Evolutionary conservation across 2,888 invertebrate species (phyloP).

Genomic region (Nemurella pictetii): DNA sequence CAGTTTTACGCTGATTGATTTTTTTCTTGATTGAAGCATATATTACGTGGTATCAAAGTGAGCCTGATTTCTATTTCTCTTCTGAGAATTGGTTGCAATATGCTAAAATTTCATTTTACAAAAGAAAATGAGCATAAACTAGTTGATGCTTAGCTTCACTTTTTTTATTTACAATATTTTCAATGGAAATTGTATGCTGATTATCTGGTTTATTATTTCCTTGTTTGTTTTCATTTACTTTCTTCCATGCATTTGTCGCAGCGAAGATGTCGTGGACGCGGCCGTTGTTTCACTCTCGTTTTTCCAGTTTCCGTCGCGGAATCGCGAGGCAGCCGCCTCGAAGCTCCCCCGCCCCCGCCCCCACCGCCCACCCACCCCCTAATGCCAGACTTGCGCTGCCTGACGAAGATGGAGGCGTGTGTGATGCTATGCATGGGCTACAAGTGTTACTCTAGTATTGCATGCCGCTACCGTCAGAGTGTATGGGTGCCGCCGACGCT

Average conservation of each 20-base stretch:
- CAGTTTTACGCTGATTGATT: neutral
- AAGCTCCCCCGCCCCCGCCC: neutral
- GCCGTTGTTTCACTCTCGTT: neutral
- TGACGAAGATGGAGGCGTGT: neutral
- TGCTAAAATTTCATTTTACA: neutral
- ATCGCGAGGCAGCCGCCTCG: neutral
- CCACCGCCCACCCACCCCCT: conserved; percentile 7
- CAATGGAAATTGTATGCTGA: neutral
- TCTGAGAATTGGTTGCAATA: neutral
- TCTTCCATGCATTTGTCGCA: conserved; percentile 1
- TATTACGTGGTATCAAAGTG: neutral
- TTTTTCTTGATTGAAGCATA: neutral
- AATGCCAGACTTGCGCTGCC: conserved; percentile 34
- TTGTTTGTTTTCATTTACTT: conserved; percentile 22
- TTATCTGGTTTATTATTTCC: conserved; percentile 7
- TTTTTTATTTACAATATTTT: neutral
- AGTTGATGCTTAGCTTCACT: neutral
- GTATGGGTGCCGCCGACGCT: neutral
- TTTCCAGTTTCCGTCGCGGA: neutral
- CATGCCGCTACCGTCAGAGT: conserved; percentile 8
- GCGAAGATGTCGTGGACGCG: neutral
- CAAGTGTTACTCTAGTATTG: conserved; percentile 9
- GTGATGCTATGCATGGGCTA: conserved; percentile 31
- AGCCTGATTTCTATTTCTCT: neutral
- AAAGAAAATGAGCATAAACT: neutral